Base-by-base conservation (phyloP, 2,797 vertebrate species). In the Coendou prehensilis region DNA sequence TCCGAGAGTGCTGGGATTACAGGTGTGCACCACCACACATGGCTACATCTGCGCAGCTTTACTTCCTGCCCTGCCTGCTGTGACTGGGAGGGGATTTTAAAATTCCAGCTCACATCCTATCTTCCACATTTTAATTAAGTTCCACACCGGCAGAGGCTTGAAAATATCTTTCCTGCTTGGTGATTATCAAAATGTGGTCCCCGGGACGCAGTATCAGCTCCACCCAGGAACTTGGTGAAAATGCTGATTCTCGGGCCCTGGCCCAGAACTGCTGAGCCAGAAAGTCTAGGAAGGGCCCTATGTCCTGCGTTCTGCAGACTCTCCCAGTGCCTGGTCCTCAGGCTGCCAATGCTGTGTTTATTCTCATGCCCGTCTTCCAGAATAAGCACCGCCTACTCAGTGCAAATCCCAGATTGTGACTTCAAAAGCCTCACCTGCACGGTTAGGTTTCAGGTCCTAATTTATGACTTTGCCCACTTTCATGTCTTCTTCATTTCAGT, bases 91-190 rank as follows among this genome's bases (percentile, higher is more conserved):
- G 54, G 52, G 47, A 79, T 88, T 80, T 95, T 69, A 23, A 80
- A 88, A 89, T 80, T 45, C 85, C n/a, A 5, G 2, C 22, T 71
- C 54, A 0, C 17, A 10, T 57, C 22, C 30, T 15, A 1, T 85
- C 92, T 92, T 82, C 20, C 71, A 67, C 71, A 0, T 89, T 84
- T 81, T 88, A 61, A 87, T 94, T 18, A 75, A 81, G 83, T 79
- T 52, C 20, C 45, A 18, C 18, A 28, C 57, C 75, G 69, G 50
- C 50, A 67, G 87, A 86, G 69, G 82, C 37, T 80, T 52, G 30
- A 63, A 33, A 33, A 50, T 76, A 14, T 52, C 61, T 90, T 87
- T 45, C n/a, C 52, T 90, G 41, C 57, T 84, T 63, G 5, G 14
- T 9, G n/a, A 1, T 69, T 85, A 52, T 78, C 59, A 45, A 26